Base-by-base conservation (phyloP, 2,113 vertebrate genomes). In the Ceyx melanurus region DNA sequence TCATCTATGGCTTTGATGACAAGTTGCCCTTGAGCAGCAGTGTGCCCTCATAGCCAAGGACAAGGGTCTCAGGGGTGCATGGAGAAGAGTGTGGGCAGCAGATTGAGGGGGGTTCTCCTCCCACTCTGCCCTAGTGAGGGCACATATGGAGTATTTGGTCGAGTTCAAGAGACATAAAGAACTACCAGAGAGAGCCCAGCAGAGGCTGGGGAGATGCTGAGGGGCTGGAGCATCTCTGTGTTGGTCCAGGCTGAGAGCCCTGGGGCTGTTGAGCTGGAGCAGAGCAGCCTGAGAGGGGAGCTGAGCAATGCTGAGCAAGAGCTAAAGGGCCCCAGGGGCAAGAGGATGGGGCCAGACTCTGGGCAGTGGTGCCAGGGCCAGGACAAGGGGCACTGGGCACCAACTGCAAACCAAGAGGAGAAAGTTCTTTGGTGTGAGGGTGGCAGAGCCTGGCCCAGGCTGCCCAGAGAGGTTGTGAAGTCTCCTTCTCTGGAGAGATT, bases 1-100 rank as follows among this genome's bases (percentile, higher is more conserved):
- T 0, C 9, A 66, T 0, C 45, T 9, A 8, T 2, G 0, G 0
- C 48, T 42, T 65, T 43, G 26, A 29, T 17, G 15, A 53, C 51
- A 54, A 61, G 23, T 61, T 61, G 33, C 33, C 58, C 33, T 17
- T 11, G 33, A 61, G 58, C 57, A 15, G 57, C 57, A 60, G 16
- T 35, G 57, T 60, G 21, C 8, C n/a, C 15, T 61, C 15, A 2
- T 61, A 33, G 33, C 35, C 58, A 61, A 25, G 35, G 58, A 22
- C 35, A 37, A 54, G 28, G 53, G 28, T 54, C 28, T 54, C 53
- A 10, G 28, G 23, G 53, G 53, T 54, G 53, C 28, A 54, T 17
- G 15, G 13, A 53, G 26, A 56, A 56, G 17, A 37, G 35, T 11
- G 14, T 37, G 60, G 22, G 21, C 23, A 61, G 35, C 60, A 61